A percentile compares a stretch with the other conserved stretches of the same genome.
These are phyloP conservation scores for Labeo catla DNA, from an alignment of 2,113 vertebrate species.

Conservation along the genomic window DNA sequence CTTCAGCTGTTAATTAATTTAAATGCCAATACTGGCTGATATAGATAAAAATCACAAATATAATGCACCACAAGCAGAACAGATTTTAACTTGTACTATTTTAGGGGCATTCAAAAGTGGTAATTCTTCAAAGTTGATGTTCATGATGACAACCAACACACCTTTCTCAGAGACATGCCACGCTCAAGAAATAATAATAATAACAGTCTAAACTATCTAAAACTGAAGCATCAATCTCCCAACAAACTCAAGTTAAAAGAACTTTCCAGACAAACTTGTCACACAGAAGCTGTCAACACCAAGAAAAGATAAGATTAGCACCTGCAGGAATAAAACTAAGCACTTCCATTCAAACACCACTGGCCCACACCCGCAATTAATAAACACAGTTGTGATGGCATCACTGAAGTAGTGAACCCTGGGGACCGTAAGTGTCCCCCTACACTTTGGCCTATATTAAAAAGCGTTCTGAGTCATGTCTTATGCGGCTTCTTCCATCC, in stretches of 20 bases:
- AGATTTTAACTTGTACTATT: neutral
- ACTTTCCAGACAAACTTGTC: neutral
- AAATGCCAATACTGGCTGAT: neutral
- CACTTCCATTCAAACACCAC: neutral
- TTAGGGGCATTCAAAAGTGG: neutral
- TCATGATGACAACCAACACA: neutral
- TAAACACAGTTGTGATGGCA: neutral
- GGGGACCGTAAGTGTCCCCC: conserved; percentile 44
- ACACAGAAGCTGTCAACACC: neutral
- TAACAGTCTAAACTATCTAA: neutral
- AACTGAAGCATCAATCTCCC: neutral
- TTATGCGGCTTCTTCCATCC: conserved; percentile 69
- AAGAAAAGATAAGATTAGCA: neutral
- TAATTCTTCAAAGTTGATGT: neutral
- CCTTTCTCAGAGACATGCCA: neutral
- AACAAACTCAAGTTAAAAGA: conserved; percentile 1
- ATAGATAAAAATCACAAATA: neutral
- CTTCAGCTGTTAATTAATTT: neutral
- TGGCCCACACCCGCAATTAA: neutral
- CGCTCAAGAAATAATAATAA: neutral
- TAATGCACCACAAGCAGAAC: neutral
- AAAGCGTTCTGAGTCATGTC: conserved; percentile 59
- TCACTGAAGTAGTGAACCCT: conserved; percentile 7
- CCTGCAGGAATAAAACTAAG: neutral
- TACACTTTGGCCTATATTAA: conserved; percentile 56